Conservation (phyloP, 2,888 invertebrate species). For the Melinopterus prodromus region DNA sequence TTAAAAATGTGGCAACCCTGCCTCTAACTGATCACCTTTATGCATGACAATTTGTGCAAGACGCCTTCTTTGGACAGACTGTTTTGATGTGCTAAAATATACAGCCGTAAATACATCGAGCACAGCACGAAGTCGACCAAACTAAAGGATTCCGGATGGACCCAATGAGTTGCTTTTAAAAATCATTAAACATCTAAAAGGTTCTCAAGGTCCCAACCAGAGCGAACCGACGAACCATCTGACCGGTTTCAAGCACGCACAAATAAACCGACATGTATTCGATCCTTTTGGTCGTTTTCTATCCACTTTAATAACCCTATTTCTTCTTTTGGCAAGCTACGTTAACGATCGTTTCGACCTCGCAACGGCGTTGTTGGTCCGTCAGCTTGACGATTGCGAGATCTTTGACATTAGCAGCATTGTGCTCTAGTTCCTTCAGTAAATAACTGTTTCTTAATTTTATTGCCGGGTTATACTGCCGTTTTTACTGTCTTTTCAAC, state of each 20-base stretch:
- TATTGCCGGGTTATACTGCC: slow-evolving; percentile 40
- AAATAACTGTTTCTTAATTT: slow-evolving; percentile 30
- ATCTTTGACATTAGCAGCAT: slow-evolving; percentile 26
- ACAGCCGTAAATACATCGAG: not conserved
- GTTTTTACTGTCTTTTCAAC: slow-evolving; percentile 36
- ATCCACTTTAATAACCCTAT: slow-evolving; percentile 28
- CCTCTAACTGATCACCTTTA: too few species aligned
- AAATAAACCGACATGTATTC: not conserved
- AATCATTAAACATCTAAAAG: not conserved
- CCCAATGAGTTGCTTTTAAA: not conserved
- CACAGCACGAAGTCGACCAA: not conserved
- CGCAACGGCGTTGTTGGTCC: slow-evolving; percentile 24
- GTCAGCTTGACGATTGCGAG: slow-evolving; percentile 29
- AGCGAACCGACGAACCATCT: not conserved
- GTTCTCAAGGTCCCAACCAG: not conserved
- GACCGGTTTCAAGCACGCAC: not conserved
- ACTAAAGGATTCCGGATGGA: not conserved
- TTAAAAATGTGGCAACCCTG: too few species aligned
- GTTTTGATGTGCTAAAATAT: not conserved
- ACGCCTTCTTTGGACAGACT: not conserved
- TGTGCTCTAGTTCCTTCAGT: not conserved
- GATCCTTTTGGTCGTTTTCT: not conserved
- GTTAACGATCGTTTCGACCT: slow-evolving; percentile 32
- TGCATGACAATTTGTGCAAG: not conserved
- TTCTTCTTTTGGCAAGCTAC: slow-evolving; percentile 11